A percentile compares a stretch with the other conserved stretches of the same genome.
phyloP scores from a whole-genome alignment of 2,888 invertebrate genomes.

The Protophormia terraenovae region DNA sequence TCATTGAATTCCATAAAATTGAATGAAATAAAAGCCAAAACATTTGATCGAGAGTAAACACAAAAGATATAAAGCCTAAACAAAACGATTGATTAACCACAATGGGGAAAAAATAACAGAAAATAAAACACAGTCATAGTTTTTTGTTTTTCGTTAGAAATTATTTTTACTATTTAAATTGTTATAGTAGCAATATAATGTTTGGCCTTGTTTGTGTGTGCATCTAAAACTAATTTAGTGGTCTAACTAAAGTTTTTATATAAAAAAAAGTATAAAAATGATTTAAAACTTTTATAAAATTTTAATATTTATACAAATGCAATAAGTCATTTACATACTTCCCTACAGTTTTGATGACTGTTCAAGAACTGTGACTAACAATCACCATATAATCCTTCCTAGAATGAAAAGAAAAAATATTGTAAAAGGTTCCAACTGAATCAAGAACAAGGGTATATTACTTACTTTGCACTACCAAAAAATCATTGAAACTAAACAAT shows the following conservation, averaged over 20 bases:
- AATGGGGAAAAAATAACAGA: background rate
- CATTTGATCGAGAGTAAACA: background rate
- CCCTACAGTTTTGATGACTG: no score
- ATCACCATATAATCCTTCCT: no score
- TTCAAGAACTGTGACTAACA: no score
- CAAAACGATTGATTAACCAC: conserved; percentile 37
- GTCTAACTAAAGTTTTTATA: background rate
- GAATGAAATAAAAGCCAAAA: background rate
- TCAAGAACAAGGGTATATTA: no score
- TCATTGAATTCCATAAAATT: background rate
- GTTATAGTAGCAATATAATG: background rate
- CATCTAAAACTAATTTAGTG: background rate
- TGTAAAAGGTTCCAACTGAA: no score
- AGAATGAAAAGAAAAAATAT: no score
- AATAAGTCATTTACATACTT: background rate
- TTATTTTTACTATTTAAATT: background rate
- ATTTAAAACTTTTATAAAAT: background rate
- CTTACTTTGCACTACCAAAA: no score
- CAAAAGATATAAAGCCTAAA: background rate
- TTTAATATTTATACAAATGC: background rate
- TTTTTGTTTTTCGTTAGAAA: background rate
- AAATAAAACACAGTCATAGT: background rate
- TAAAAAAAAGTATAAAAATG: background rate
- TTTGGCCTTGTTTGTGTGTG: background rate
- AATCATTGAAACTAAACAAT: no score